Evolutionary conservation across 1,140 invertebrate species (phyloP).

Genomic region (Calephelis nemesis): DNA sequence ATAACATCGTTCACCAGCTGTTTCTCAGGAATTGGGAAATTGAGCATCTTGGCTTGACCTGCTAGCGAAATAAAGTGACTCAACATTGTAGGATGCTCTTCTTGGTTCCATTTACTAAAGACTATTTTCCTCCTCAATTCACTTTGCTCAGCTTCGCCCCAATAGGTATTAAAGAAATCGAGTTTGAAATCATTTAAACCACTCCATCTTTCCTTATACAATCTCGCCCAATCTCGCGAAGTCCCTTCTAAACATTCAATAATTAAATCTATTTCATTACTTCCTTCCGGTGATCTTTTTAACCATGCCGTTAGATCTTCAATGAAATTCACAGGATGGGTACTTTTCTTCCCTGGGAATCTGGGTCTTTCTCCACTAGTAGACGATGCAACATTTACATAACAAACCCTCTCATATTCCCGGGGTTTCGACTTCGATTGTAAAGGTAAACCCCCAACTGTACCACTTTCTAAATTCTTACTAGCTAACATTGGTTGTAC

Average conservation of each 20-base stretch:
- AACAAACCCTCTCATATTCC: background rate
- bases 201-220: constrained; percentile 21
- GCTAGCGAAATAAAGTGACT: constrained; percentile 19
- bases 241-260: constrained; percentile 16
- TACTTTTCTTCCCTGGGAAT: background rate
- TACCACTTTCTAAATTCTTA: no score
- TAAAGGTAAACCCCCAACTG: no score
- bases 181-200: constrained; percentile 30
- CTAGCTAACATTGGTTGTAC: no score
- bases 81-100: constrained; percentile 22
- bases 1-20: constrained; percentile 29
- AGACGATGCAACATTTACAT: background rate
- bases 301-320: constrained; percentile 8
- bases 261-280: constrained; percentile 14
- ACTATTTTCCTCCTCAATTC: constrained; percentile 25
- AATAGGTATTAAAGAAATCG: constrained; percentile 30
- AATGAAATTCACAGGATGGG: constrained; percentile 16
- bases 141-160: constrained; percentile 31
- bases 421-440: no score
- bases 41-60: constrained; percentile 24
- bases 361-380: background rate
- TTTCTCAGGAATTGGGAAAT: constrained; percentile 23
- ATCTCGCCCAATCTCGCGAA: constrained; percentile 7
- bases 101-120: constrained; percentile 22
- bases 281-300: background rate